A percentile compares a stretch with the other conserved stretches of the same genome.
phyloP scores from a whole-genome alignment of 2,113 vertebrate species.

The Tympanuchus pallidicinctus region DNA sequence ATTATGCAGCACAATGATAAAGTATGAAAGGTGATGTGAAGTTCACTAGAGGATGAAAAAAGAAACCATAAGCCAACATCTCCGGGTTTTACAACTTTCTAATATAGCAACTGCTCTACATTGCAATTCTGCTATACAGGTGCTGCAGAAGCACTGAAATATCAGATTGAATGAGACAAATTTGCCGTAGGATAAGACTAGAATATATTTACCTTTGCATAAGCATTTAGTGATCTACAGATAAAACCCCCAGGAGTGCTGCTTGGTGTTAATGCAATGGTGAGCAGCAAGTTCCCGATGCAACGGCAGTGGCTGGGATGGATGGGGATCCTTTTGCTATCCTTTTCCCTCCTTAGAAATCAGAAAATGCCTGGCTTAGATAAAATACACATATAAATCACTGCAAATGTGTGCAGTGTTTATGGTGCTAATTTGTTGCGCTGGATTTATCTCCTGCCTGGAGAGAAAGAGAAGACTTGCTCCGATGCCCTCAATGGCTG shows the following conservation, averaged over 20 bases:
- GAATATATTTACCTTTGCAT: slow-evolving; percentile 1
- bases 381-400: slow-evolving; percentile 43
- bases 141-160: neutral
- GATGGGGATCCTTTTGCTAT: neutral
- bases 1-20: slow-evolving; percentile 30
- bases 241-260: neutral
- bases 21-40: slow-evolving; percentile 40
- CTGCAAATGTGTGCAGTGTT: neutral
- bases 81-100: neutral
- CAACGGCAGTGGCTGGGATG: neutral
- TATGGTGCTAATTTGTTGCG: slow-evolving; percentile 43
- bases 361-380: slow-evolving; percentile 1
- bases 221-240: neutral
- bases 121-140: neutral
- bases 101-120: neutral
- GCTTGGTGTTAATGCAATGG: accelerated
- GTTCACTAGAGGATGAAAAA: neutral
- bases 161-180: neutral
- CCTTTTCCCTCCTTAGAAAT: slow-evolving; percentile 9
- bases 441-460: slow-evolving; percentile 36
- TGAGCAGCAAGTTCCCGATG: neutral
- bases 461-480: neutral
- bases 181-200: slow-evolving; percentile 2
- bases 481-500: neutral
- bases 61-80: neutral